Evolutionary conservation across 2,888 invertebrate genomes (phyloP).

Genomic region (Eilema caniola): DNA sequence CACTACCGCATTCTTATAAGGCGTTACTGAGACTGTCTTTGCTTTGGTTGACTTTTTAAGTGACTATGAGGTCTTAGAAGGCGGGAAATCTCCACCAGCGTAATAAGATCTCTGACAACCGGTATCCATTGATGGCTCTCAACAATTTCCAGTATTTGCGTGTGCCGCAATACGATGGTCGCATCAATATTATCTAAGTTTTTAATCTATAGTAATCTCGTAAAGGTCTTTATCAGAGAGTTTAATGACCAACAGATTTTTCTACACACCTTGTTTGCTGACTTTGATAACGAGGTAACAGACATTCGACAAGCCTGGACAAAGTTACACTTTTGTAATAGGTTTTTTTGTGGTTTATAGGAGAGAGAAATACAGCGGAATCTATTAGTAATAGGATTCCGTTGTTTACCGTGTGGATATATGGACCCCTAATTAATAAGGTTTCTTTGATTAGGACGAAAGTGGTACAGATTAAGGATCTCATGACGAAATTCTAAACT

Average conservation of each 20-base stretch:
- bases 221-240: conserved; percentile 65
- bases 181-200: conserved; percentile 48
- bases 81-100: conserved; percentile 49
- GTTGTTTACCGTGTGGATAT: too few relatives aligned
- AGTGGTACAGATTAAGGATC: too few relatives aligned
- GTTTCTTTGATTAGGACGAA: too few relatives aligned
- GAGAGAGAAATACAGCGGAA: too few relatives aligned
- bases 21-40: conserved; percentile 46
- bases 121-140: conserved; percentile 18
- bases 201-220: conserved; percentile 73
- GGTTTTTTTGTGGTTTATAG: too few relatives aligned
- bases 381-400: too few relatives aligned
- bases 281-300: conserved; percentile 49
- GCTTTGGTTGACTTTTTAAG: conserved; percentile 32
- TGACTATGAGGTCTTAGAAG: conserved; percentile 46
- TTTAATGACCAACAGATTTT: conserved; percentile 63
- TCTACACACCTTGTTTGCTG: conserved; percentile 62
- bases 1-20: conserved; percentile 38
- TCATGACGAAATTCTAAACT: too few relatives aligned
- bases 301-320: conserved; percentile 18
- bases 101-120: conserved; percentile 40
- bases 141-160: conserved; percentile 29
- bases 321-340: not conserved
- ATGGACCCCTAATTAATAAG: too few relatives aligned
- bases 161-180: conserved; percentile 48